A percentile compares a stretch with the other conserved stretches of the same genome.
Conservation (phyloP, 2,113 vertebrate species). For the Pipra filicauda region DNA sequence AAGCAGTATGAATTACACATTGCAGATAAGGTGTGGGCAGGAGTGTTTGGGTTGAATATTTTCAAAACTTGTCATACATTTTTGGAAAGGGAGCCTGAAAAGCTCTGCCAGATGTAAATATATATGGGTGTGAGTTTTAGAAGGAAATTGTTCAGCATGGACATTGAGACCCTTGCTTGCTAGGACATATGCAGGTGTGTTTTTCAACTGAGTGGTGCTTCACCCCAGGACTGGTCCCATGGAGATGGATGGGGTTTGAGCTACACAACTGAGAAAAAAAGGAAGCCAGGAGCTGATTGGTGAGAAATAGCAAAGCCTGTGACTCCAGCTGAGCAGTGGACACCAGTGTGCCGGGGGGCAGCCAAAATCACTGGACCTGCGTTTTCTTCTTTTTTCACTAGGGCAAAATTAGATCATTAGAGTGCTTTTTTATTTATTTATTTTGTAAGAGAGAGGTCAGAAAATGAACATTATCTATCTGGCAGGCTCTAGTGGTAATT, state of each 20-base stretch:
- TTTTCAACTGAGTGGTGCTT: background rate
- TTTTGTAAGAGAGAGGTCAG: background rate
- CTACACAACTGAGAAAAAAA: background rate
- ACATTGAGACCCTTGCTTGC: background rate
- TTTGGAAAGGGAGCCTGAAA: background rate
- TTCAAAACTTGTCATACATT: background rate
- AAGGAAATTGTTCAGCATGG: accelerated
- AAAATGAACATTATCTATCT: background rate
- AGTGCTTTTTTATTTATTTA: background rate
- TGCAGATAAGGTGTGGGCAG: background rate
- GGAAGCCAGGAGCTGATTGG: background rate
- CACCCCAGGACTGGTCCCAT: background rate
- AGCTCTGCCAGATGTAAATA: background rate
- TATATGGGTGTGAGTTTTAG: background rate
- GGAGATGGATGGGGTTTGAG: background rate
- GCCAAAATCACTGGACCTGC: background rate
- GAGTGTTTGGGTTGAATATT: background rate
- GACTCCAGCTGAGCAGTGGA: background rate
- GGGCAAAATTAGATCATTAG: background rate
- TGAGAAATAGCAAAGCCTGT: background rate
- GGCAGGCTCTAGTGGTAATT: background rate
- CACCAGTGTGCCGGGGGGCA: accelerated
- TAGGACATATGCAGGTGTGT: background rate
- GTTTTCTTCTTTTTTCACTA: background rate
- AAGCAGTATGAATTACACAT: background rate